phyloP scores from a whole-genome alignment of 2,113 vertebrate species.

The Phycodurus eques region DNA sequence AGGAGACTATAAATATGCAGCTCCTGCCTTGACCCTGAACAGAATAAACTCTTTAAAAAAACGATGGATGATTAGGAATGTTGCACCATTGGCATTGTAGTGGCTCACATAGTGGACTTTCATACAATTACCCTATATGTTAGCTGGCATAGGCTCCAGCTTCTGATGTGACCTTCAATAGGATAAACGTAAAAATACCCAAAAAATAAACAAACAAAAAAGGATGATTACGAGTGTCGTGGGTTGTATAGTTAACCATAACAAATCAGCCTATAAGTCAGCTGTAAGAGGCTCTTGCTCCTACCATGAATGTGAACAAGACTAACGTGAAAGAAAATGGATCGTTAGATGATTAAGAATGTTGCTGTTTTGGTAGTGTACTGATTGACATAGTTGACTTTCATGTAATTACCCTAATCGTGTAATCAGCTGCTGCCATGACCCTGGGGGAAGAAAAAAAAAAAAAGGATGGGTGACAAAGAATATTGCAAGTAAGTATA shows the following conservation, averaged over 20 bases:
- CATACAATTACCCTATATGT: neutral
- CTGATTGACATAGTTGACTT: neutral
- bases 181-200: neutral
- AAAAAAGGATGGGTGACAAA: no score
- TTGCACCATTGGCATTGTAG: neutral
- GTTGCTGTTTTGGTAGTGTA: no score
- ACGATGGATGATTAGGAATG: neutral
- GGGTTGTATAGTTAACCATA: neutral
- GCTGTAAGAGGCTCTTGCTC: neutral
- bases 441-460: no score
- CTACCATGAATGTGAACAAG: neutral
- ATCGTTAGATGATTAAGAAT: neutral
- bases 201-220: neutral
- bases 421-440: no score
- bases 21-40: slow-evolving; percentile 2
- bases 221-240: neutral
- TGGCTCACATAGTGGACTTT: neutral
- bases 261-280: neutral
- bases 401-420: neutral
- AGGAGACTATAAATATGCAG: neutral
- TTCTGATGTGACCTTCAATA: neutral
- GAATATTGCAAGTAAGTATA: no score
- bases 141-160: no score
- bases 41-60: neutral
- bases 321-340: neutral